Evolutionary conservation across 53 echinoderm and acorn worm species (phyloP), one percentile per base, ranked within the genome.

Genomic region (Zoroaster sp.): DNA sequence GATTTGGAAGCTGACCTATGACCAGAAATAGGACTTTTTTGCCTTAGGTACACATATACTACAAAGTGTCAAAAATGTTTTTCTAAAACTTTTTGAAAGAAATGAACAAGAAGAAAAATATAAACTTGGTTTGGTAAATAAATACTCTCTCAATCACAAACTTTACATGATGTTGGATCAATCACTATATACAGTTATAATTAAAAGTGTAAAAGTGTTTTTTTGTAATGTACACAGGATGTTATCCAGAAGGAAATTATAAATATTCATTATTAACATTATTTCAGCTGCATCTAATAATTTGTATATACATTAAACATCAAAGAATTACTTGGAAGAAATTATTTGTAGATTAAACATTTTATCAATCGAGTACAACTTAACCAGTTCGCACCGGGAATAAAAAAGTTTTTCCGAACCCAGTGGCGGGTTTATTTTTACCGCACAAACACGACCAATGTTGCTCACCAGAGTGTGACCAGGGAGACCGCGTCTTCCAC

Each of bases 201-300:
- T 69, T 17, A 33, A 18, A 40, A 82, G 13, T n/a, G n/a, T n/a
- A n/a, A n/a, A n/a, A n/a, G n/a, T n/a, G n/a, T 82, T 40, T 10
- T 71, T 38, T 31, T 38, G 6, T 20, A 79, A 79, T n/a, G 21
- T 59, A 18, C 55, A 59, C 23, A 59, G 28, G 63, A 59, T 59
- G 63, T 40, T 65, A 35, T 39, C 37, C 20, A 63, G n/a, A 78
- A 35, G 20, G 18, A n/a, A 79, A 12, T 45, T 11, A 49, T 76
- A 63, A 5, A 40, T 40, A 67, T 69, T 32, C 15, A 66, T 83
- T 69, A 79, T 63, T 36, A 59, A 83, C 66, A 67, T 41, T 68
- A 83, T 83, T 83, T 83, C 83, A 83, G 83, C 83, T 83, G 83
- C 83, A 12, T 81, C 39, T 83, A 31, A 59, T 23, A 43, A 69